Evolutionary conservation across 2,888 invertebrate species (phyloP), one percentile per base, ranked within the genome.

Genomic region (Agrypnus murinus): DNA sequence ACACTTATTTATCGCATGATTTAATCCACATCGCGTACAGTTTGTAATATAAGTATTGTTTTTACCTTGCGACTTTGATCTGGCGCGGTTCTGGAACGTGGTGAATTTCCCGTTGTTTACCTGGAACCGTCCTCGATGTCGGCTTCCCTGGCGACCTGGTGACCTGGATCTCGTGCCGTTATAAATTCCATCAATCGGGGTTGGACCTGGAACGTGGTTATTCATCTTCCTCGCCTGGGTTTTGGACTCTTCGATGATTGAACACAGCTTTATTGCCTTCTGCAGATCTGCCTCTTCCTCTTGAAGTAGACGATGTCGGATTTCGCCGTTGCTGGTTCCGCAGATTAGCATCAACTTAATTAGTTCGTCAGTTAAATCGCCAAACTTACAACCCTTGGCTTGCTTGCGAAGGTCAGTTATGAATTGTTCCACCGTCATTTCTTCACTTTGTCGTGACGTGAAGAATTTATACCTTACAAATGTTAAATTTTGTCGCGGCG

Each of bases 401-500:
- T 48, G 38, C 4, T 19, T 74, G 45, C 69, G 74, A 5, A 72
- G 53, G 40, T 69, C 68, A 9, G 68, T 74, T 19, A 74, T 68
- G 50, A 72, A 74, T 31, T 75, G 66, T 32, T 74, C 72, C 7
- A 73, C 25, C 2, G 66, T 69, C 59, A 74, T 68, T 17, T 63
- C 68, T 2, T 45, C 40, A n/a, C 46, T 36, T 48, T 75, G 73
- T 32, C 66, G 65, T 1, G 50, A 48, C n/a, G 65, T 70, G 46
- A 75, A 75, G 17, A 77, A 77, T 43, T 73, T 60, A 32, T 76
- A 65, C 32, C 75, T 59, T 32, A 74, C 74, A 53, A 68, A 74
- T 0, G 71, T n/a, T n/a, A n/a, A n/a, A n/a, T n/a, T n/a, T n/a
- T n/a, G n/a, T n/a, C n/a, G n/a, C n/a, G n/a, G n/a, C n/a, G n/a